Percentiles rank a stretch among this genome's conserved stretches.
These are phyloP conservation scores for Balaenoptera acutorostrata DNA, from an alignment of 2,113 vertebrate species.

Conservation along the genomic window DNA sequence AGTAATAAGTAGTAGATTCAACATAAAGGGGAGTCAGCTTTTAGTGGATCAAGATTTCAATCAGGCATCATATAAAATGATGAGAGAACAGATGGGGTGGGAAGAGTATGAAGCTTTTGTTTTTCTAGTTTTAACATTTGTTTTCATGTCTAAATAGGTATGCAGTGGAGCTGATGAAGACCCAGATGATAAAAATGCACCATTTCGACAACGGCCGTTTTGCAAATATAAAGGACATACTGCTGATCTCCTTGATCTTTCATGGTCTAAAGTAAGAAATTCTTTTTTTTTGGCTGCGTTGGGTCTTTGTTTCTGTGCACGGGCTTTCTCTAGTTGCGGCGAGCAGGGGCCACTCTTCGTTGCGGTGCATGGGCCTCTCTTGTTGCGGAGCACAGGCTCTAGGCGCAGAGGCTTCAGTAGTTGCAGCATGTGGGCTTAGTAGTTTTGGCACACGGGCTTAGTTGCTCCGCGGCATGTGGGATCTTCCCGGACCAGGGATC, in stretches of 20 bases:
- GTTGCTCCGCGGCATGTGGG: too few species aligned
- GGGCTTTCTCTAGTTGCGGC: too few species aligned
- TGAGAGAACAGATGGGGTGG: neutral
- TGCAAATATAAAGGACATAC: conserved; percentile 99
- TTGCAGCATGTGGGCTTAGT: too few species aligned
- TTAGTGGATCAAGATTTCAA: neutral
- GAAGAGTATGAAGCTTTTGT: neutral
- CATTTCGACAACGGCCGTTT: conserved; percentile 94
- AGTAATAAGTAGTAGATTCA: neutral
- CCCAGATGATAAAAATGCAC: conserved; percentile 93
- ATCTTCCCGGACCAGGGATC: too few species aligned
- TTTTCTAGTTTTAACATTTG: conserved; percentile 17
- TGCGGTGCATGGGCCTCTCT: too few species aligned
- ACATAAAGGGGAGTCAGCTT: neutral
- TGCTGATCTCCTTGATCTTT: conserved; percentile 96
- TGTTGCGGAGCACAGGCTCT: too few species aligned
- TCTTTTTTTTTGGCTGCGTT: neutral
- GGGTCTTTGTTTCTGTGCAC: too few species aligned
- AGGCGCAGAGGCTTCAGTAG: too few species aligned
- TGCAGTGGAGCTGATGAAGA: conserved; percentile 91
- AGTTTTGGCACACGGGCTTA: too few species aligned
- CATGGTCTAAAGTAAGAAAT: conserved; percentile 96
- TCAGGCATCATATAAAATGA: neutral
- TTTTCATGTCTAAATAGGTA: conserved; percentile 78
- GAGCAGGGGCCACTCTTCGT: too few species aligned